Evolutionary conservation across 2,113 vertebrate genomes (phyloP).

Genomic region (Pluvialis apricaria): DNA sequence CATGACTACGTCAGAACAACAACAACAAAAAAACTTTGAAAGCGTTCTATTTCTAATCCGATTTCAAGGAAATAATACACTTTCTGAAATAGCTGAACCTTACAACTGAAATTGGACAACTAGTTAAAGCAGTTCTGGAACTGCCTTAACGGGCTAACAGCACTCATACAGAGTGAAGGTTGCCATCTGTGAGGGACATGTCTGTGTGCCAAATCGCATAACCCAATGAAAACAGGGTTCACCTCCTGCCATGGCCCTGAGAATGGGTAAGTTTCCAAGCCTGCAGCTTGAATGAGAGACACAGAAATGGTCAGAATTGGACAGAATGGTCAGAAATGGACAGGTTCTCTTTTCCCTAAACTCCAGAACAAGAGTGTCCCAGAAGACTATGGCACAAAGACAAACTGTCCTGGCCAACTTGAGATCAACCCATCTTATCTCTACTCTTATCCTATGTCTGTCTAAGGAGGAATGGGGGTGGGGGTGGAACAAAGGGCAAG

Average conservation of each 20-base stretch:
- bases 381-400: background rate
- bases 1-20: background rate
- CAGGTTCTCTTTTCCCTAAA: background rate
- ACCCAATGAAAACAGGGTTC: background rate
- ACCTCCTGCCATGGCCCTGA: background rate
- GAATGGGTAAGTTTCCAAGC: background rate
- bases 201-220: background rate
- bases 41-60: background rate
- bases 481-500: background rate
- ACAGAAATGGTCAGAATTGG: background rate
- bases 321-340: background rate
- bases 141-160: background rate
- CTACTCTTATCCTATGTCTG: background rate
- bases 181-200: background rate
- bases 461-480: background rate
- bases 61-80: background rate
- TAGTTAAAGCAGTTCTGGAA: background rate
- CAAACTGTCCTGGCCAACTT: background rate
- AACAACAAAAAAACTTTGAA: background rate
- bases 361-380: background rate
- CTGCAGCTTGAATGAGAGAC: background rate
- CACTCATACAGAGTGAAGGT: background rate
- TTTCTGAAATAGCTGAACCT: background rate
- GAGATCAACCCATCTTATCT: background rate
- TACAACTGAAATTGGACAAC: background rate